These are phyloP conservation scores for Phataginus tricuspis DNA, from an alignment of 2,797 vertebrate species.

Conservation along the genomic window DNA sequence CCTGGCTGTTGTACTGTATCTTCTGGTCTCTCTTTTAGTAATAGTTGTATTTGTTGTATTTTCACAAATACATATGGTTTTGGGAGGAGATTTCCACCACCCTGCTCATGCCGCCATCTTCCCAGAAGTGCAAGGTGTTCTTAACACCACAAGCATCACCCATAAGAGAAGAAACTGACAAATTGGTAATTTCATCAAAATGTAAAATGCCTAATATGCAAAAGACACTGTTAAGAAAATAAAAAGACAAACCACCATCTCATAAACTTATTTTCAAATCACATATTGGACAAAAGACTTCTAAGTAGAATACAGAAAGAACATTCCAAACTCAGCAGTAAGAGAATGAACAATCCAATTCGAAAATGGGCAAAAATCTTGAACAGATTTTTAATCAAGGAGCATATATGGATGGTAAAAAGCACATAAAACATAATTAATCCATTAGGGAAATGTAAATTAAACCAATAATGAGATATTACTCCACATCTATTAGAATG, in stretches of 20 bases:
- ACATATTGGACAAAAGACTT: not conserved
- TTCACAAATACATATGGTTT: too few relatives aligned
- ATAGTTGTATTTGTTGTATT: too few relatives aligned
- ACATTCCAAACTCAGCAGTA: not conserved
- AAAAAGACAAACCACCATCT: not conserved
- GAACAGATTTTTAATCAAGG: not conserved
- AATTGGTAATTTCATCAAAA: not conserved
- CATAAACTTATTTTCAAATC: not conserved
- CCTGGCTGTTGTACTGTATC: too few relatives aligned
- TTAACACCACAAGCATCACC: not conserved
- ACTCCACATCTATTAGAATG: not conserved
- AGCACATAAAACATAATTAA: not conserved
- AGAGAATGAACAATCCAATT: not conserved
- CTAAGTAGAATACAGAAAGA: not conserved
- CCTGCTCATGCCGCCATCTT: too few relatives aligned
- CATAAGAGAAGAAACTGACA: not conserved
- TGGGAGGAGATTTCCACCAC: not conserved
- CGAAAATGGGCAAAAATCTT: not conserved
- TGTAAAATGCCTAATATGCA: not conserved
- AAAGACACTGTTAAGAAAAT: not conserved
- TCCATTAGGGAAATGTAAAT: not conserved
- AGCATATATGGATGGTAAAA: not conserved
- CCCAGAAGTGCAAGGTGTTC: too few relatives aligned
- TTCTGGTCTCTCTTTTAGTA: too few relatives aligned
- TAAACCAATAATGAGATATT: not conserved